These are phyloP conservation scores for Hipposideros larvatus DNA, from an alignment of 2,797 vertebrate genomes.

Conservation along the genomic window DNA sequence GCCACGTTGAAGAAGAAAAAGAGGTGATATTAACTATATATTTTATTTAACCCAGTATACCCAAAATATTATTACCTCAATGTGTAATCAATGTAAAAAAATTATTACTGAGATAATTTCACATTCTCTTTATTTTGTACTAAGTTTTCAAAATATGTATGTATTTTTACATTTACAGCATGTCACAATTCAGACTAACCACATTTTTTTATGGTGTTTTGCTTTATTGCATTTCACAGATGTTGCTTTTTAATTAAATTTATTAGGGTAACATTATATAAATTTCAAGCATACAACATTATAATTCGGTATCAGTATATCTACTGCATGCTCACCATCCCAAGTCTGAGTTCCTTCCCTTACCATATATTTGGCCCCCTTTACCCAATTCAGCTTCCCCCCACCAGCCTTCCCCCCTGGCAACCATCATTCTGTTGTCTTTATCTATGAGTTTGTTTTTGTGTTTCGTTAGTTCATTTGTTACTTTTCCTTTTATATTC, in stretches of 20 bases:
- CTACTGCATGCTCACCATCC: background rate
- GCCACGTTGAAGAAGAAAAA: background rate
- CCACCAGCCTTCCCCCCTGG: background rate
- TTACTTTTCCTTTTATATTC: background rate
- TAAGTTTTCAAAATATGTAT: background rate
- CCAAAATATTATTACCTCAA: conserved; percentile 36
- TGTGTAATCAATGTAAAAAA: conserved; percentile 6
- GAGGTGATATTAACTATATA: conserved; percentile 5
- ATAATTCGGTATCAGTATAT: background rate
- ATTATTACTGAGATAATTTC: background rate
- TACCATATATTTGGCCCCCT: background rate
- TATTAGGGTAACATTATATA: background rate
- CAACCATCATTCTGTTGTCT: background rate
- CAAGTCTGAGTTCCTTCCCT: background rate
- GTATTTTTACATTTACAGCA: background rate
- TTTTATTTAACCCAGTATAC: conserved; percentile 19
- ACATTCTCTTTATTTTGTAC: background rate
- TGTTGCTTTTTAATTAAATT: background rate
- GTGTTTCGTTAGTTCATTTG: background rate
- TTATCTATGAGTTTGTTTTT: background rate
- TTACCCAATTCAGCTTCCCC: background rate
- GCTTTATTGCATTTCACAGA: background rate
- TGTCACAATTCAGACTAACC: background rate
- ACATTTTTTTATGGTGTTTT: background rate
- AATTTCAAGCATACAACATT: background rate